Base-by-base conservation (phyloP, 2,113 vertebrate species). In the Hippolais icterina region DNA sequence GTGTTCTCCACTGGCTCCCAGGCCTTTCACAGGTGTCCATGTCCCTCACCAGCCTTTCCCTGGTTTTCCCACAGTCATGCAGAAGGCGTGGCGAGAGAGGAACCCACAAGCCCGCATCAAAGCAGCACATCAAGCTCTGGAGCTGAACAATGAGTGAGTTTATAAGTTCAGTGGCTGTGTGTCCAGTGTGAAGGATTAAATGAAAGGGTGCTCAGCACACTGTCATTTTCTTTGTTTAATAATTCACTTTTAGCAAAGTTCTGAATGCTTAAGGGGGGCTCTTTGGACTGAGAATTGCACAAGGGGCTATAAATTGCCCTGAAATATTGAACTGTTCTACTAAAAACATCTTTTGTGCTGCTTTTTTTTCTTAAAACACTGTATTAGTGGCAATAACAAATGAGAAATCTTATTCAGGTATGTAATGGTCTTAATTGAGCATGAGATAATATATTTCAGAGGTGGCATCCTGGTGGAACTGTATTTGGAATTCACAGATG, bases 31-130 rank as follows among this genome's bases (percentile, higher is more conserved):
- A 35, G 27, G 70, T 75, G 65, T 63, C 87, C 83, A 18, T 91
- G 65, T 84, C 91, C 93, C 88, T 93, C 53, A 96, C 63, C 83
- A 86, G 46, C 64, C 69, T 96, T 56, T 93, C 54, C 37, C 9
- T 96, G 70, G 90, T 92, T 96, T 94, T 88, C 33, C 94, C 70
- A 79, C 98, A 99, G 99, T 99, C 84, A 99, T 99, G 99, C 99
- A 99, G 98, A 99, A 99, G 94, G 99, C 99, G 6, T 99, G 99
- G 99, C 97, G 99, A 60, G 99, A 99, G 97, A 99, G 99, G 97
- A 99, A 99, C 97, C 99, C 99, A 68, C 99, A 99, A 91, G 99
- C 99, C 94, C 98, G 99, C 93, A 99, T 99, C 93, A 99, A 99
- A 98, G 99, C 99, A 95, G 99, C 99, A 1, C 98, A 99, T 92